Base-by-base conservation (phyloP, 2,113 vertebrate species). In the Urocitellus parryii region DNA sequence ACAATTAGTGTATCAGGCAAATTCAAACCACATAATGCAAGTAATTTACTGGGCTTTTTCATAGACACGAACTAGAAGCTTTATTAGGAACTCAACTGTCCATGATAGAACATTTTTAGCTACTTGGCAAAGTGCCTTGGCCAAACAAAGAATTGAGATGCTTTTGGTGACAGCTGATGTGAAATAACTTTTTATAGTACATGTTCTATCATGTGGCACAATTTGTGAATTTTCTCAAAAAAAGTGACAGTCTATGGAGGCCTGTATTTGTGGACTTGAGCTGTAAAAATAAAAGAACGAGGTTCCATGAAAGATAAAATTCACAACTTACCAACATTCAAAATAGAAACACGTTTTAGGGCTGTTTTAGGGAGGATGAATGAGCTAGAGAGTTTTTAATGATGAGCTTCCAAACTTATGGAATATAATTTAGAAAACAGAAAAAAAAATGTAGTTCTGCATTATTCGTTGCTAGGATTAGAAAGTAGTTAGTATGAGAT, bases 111-210 rank as follows among this genome's bases (percentile, higher is more conserved):
- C 29, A 95, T 85, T 97, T 97, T 95, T 85, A 97, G 77, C 74
- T 88, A 4, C 56, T 96, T 97, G 95, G 95, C 81, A 95, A 82
- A 95, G 88, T 94, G 90, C 76, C 83, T 84, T 82, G 83, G n/a
- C 42, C 78, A 96, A 90, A 93, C 87, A 91, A 78, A 92, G 48
- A 89, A 95, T 95, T 94, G 68, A 88, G 92, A 96, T 96, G 77
- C 25, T 96, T 96, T 96, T 70, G 78, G 51, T 95, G 93, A 96
- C 90, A 97, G 87, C 73, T 97, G 92, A 95, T 8, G 68, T 94
- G 34, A 73, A 95, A 83, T 83, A 93, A 97, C 81, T 97, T 97
- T 97, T 97, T 92, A 94, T 96, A 97, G 96, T 83, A 85, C 34
- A n/a, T 85, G 37, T 92, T 97, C 92, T 81, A n/a, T 96, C 87